Evolutionary conservation across 2,113 vertebrate species (phyloP).

Genomic region (Pseudolaguvia tuberculata): DNA sequence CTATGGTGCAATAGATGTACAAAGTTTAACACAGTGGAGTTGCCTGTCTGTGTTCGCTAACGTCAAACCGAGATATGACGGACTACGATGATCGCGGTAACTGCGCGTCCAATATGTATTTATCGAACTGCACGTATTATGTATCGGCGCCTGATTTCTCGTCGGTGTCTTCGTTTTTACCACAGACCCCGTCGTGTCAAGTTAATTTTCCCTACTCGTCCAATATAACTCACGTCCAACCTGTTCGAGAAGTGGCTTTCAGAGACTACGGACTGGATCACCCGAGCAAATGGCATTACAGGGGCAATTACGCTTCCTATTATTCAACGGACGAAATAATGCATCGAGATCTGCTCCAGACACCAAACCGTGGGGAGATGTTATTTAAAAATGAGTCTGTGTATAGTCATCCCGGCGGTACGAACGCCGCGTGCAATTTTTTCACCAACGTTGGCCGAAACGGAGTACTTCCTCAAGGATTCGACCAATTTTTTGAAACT

Average conservation of each 20-base stretch:
- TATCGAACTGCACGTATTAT: constrained; percentile 95
- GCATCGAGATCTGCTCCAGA: constrained; percentile 79
- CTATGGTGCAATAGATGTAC: constrained; percentile 94
- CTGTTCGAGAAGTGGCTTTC: constrained; percentile 93
- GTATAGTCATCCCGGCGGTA: constrained; percentile 77
- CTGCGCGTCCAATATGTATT: constrained; percentile 94
- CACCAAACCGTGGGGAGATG: constrained; percentile 82
- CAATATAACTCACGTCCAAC: constrained; percentile 92
- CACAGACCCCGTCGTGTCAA: constrained; percentile 92
- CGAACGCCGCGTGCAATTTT: constrained; percentile 79
- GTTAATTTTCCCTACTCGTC: constrained; percentile 95
- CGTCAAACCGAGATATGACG: constrained; percentile 85
- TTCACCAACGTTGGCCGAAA: constrained; percentile 86
- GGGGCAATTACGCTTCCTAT: constrained; percentile 89
- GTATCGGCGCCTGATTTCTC: constrained; percentile 94
- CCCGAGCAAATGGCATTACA: constrained; percentile 90
- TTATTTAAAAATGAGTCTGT: constrained; percentile 87
- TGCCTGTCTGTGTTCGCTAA: constrained; percentile 75
- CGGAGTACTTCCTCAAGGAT: constrained; percentile 93
- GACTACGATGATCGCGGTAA: constrained; percentile 94
- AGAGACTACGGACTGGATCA: constrained; percentile 96
- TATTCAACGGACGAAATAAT: constrained; percentile 88
- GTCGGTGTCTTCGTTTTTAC: constrained; percentile 90
- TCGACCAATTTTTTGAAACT: constrained; percentile 94
- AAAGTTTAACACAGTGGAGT: constrained; percentile 87